These are phyloP conservation scores for Ctenopoma kingsleyae DNA, from an alignment of 2,797 vertebrate species.

Conservation along the genomic window DNA sequence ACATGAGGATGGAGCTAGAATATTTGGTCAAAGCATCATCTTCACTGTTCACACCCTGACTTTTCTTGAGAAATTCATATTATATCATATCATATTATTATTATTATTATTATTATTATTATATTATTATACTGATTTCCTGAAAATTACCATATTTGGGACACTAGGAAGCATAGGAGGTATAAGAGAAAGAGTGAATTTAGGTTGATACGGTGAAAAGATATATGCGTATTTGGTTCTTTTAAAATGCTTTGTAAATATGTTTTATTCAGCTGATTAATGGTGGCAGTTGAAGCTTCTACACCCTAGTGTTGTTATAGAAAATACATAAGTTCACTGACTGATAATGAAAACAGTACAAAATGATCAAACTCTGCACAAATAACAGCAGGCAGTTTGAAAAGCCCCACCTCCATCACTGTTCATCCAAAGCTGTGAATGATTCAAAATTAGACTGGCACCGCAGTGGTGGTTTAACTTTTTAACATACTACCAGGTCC, in stretches of 20 bases:
- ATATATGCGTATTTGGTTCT: not conserved
- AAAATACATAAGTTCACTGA: constrained; percentile 9
- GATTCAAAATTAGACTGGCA: constrained; percentile 4
- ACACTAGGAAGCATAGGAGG: not conserved
- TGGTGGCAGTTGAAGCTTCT: not conserved
- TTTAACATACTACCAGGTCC: constrained; percentile 13
- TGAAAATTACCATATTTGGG: not conserved
- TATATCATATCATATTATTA: no score
- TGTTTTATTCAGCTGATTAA: not conserved
- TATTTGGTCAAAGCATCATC: not conserved
- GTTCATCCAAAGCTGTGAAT: not conserved
- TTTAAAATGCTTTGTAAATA: not conserved
- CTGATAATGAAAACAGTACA: not conserved
- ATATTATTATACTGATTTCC: no score
- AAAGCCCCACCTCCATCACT: not conserved
- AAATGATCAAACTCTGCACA: constrained; percentile 8
- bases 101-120: no score
- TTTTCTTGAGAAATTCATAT: not conserved
- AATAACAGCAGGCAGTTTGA: not conserved
- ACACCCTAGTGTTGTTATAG: not conserved
- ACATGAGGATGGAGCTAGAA: constrained; percentile 26
- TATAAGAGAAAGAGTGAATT: not conserved
- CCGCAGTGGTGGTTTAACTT: not conserved
- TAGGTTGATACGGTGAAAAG: not conserved
- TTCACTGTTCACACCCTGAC: not conserved